Percentiles rank a stretch among this genome's conserved stretches.
Evolutionary conservation across 2,797 vertebrate genomes (phyloP).

Genomic region (Artibeus lituratus): DNA sequence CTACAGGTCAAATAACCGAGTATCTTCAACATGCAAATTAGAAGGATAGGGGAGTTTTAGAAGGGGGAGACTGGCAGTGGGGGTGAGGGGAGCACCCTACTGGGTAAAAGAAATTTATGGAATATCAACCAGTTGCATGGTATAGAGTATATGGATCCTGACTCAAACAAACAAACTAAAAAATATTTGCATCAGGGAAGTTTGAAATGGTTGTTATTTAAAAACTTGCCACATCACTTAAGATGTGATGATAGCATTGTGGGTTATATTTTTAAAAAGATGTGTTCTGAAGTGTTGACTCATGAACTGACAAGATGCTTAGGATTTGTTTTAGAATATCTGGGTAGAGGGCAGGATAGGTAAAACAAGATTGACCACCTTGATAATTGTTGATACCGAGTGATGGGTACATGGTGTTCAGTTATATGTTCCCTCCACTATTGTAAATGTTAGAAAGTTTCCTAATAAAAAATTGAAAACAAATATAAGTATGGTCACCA

Average conservation of each 20-base stretch:
- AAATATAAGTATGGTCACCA: background rate
- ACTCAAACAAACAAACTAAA: background rate
- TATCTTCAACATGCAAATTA: background rate
- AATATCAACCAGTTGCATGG: background rate
- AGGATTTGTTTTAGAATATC: conserved; percentile 10
- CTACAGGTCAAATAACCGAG: background rate
- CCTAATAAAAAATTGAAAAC: background rate
- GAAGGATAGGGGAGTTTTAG: background rate
- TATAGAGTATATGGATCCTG: background rate
- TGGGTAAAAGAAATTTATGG: background rate
- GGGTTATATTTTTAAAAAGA: conserved; percentile 1
- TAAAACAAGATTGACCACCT: background rate
- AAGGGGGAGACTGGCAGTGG: fast-evolving
- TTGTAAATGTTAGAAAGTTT: background rate
- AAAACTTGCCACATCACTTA: background rate
- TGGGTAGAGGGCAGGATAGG: background rate
- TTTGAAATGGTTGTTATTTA: background rate
- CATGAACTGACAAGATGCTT: background rate
- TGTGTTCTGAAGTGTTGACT: background rate
- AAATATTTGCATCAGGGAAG: background rate
- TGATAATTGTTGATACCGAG: background rate
- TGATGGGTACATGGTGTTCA: background rate
- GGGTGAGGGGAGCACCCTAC: too few relatives aligned
- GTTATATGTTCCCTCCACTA: background rate
- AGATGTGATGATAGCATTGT: background rate